phyloP scores from a whole-genome alignment of 2,888 invertebrate species.

The Tetanocera ferruginea region DNA sequence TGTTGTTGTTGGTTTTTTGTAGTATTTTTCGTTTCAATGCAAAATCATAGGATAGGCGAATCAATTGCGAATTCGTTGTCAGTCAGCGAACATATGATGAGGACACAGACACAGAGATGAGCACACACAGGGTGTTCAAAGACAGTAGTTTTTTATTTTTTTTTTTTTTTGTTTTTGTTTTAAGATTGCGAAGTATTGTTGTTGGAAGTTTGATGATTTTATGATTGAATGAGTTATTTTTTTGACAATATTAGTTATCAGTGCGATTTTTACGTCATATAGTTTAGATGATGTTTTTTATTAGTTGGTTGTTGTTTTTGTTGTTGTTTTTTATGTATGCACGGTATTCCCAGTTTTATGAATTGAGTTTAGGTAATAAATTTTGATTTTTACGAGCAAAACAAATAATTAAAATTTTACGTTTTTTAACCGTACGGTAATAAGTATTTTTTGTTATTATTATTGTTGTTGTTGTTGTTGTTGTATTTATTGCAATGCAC shows the following conservation, averaged over 20 bases:
- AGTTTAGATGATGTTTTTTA: neutral
- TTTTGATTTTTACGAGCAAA: constrained; percentile 67
- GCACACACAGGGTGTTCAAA: neutral
- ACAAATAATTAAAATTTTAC: constrained; percentile 66
- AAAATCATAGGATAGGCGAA: constrained; percentile 50
- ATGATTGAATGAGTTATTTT: neutral
- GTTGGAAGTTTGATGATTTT: neutral
- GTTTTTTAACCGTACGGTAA: constrained; percentile 48
- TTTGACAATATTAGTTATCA: constrained; percentile 20
- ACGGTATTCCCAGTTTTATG: constrained; percentile 5
- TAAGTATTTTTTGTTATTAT: constrained; percentile 49
- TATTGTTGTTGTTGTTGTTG: constrained; percentile 23
- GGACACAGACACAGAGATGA: neutral
- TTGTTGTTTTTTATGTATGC: constrained; percentile 31
- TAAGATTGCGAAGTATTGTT: too few relatives aligned
- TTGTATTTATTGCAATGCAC: neutral
- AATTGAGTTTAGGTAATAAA: constrained; percentile 58
- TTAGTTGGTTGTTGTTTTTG: constrained; percentile 37
- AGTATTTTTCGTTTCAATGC: constrained; percentile 20
- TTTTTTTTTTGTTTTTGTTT: neutral
- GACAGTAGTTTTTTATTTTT: neutral
- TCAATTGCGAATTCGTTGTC: constrained; percentile 32
- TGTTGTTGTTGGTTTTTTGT: neutral
- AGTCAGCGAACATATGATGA: constrained; percentile 33
- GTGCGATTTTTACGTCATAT: constrained; percentile 14